phyloP scores from a whole-genome alignment of 1,140 invertebrate genomes.

The Cryptotermes secundus region DNA sequence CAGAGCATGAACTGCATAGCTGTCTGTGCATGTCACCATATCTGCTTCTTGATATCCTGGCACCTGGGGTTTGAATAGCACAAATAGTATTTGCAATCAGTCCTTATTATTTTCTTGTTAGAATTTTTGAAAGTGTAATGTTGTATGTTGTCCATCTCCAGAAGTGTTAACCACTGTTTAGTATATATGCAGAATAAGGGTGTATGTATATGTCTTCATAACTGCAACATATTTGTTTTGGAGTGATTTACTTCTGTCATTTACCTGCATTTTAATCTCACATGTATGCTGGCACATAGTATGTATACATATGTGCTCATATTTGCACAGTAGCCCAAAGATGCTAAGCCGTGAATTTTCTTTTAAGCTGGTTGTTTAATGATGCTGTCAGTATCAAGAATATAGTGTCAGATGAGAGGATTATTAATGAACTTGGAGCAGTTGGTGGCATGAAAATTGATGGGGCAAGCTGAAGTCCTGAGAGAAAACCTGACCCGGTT shows the following conservation, averaged over 20 bases:
- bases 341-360: too few relatives aligned
- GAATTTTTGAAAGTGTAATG: not conserved
- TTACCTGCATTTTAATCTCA: not conserved
- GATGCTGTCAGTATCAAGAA: too few relatives aligned
- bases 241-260: not conserved
- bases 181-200: not conserved
- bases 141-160: not conserved
- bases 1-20: not conserved
- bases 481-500: too few relatives aligned
- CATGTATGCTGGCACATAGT: too few relatives aligned
- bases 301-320: not conserved
- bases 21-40: not conserved
- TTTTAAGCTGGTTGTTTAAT: too few relatives aligned
- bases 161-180: not conserved
- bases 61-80: not conserved
- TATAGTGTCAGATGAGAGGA: too few relatives aligned
- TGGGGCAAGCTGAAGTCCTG: too few relatives aligned
- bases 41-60: conserved; percentile 14
- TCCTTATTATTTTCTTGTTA: not conserved
- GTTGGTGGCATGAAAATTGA: too few relatives aligned
- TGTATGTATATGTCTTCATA: not conserved
- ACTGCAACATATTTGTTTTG: not conserved
- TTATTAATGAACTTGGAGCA: too few relatives aligned
- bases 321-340: too few relatives aligned
- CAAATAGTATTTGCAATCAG: not conserved